Conservation (phyloP, 1,140 invertebrate species). For the Nasonia vitripennis region DNA sequence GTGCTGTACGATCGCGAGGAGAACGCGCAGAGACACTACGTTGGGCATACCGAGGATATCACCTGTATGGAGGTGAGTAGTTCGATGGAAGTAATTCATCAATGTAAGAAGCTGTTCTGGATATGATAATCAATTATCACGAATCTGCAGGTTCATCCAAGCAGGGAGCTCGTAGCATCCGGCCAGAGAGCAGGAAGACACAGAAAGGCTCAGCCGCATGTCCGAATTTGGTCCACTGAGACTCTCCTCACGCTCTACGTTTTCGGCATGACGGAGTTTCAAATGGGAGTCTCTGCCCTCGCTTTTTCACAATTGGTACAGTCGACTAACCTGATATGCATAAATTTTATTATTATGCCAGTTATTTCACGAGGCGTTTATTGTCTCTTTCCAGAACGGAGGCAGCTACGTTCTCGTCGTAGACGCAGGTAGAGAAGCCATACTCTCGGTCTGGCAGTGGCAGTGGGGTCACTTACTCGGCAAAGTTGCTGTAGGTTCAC, state of each 20-base stretch:
- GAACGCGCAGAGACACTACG: slow-evolving; percentile 93
- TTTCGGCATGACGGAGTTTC: slow-evolving; percentile 93
- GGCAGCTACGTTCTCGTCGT: slow-evolving; percentile 91
- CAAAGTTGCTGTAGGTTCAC: slow-evolving; percentile 88
- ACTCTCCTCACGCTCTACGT: slow-evolving; percentile 93
- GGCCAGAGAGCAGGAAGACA: slow-evolving; percentile 90
- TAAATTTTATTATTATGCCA: neutral
- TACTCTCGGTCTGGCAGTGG: slow-evolving; percentile 93
- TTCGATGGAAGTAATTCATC: too few species aligned
- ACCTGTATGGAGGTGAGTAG: slow-evolving; percentile 76
- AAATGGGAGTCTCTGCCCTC: slow-evolving; percentile 90
- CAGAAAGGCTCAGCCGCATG: slow-evolving; percentile 91
- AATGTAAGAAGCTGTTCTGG: too few species aligned
- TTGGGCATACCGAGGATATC: slow-evolving; percentile 96
- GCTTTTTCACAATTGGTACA: slow-evolving; percentile 91
- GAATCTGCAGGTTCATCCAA: slow-evolving; percentile 85
- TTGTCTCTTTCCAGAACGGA: slow-evolving; percentile 79
- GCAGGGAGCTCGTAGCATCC: slow-evolving; percentile 91
- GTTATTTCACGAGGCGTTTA: slow-evolving; percentile 2
- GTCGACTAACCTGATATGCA: slow-evolving; percentile 52
- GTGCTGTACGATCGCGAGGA: slow-evolving; percentile 94
- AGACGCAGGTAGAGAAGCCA: slow-evolving; percentile 89
- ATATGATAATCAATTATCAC: too few species aligned
- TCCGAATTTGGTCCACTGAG: slow-evolving; percentile 95
- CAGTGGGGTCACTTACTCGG: slow-evolving; percentile 91